phyloP scores from a whole-genome alignment of 2,888 invertebrate genomes.

The Netelia fuscicornis region DNA sequence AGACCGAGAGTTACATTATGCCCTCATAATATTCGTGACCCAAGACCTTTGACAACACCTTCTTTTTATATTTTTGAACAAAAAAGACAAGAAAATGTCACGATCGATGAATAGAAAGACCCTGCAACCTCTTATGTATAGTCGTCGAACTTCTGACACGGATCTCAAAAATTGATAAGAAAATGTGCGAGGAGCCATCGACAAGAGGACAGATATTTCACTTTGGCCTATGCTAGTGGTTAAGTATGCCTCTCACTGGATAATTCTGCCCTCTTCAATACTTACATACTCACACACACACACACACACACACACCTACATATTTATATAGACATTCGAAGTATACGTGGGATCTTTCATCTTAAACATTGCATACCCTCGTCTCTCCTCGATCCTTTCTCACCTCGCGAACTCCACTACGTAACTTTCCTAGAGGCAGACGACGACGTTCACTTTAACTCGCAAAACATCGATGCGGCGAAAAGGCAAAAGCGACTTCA shows the following conservation, averaged over 20 bases:
- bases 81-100: background rate
- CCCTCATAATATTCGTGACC: background rate
- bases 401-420: slow-evolving; percentile 55
- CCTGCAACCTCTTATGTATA: slow-evolving; percentile 16
- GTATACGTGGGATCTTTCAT: background rate
- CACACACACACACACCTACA: background rate
- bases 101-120: background rate
- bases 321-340: background rate
- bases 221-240: slow-evolving; percentile 30
- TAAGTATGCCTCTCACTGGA: slow-evolving; percentile 23
- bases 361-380: background rate
- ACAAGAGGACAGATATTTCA: slow-evolving; percentile 30
- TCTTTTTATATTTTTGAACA: background rate
- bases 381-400: slow-evolving; percentile 44
- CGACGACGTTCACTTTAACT: slow-evolving; percentile 66
- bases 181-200: slow-evolving; percentile 32
- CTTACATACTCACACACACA: background rate
- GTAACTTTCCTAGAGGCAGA: slow-evolving; percentile 59
- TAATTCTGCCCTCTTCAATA: background rate
- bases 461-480: slow-evolving; percentile 28
- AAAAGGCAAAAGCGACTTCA: slow-evolving; percentile 31
- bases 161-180: slow-evolving; percentile 48
- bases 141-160: slow-evolving; percentile 49
- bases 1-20: slow-evolving; percentile 12
- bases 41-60: background rate